phyloP scores from a whole-genome alignment of 2,888 invertebrate genomes.

The Xestia xanthographa region DNA sequence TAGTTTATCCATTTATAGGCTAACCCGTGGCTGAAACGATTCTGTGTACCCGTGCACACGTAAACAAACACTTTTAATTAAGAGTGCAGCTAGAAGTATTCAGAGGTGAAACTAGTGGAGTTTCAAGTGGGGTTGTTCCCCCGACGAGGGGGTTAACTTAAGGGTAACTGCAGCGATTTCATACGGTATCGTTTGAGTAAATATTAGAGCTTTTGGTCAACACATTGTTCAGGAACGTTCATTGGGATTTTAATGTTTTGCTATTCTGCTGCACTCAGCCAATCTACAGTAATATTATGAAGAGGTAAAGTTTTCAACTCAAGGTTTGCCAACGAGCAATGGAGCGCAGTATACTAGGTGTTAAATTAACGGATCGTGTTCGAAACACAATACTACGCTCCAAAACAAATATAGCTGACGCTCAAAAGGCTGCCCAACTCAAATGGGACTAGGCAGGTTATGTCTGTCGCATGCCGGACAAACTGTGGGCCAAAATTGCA shows the following conservation, averaged over 20 bases:
- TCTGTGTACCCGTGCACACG: background rate
- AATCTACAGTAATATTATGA: too few relatives aligned
- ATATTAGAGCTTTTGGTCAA: background rate
- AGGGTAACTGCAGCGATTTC: background rate
- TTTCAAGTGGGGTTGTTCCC: background rate
- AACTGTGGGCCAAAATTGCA: too few relatives aligned
- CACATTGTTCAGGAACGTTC: background rate
- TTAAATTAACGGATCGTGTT: too few relatives aligned
- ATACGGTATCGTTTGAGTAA: background rate
- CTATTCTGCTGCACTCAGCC: background rate
- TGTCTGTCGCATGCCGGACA: too few relatives aligned
- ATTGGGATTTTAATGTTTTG: background rate
- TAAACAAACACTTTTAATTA: conserved; percentile 38
- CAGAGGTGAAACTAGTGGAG: conserved; percentile 3
- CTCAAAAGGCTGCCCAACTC: too few relatives aligned
- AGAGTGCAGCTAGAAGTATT: conserved; percentile 20
- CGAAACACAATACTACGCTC: too few relatives aligned
- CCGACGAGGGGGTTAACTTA: background rate
- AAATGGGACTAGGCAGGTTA: too few relatives aligned
- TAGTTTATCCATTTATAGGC: background rate
- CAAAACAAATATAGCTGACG: too few relatives aligned
- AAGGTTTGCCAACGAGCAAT: too few relatives aligned
- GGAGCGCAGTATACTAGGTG: too few relatives aligned
- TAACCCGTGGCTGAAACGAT: background rate
- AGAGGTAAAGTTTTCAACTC: too few relatives aligned